A percentile compares a stretch with the other conserved stretches of the same genome.
phyloP scores from a whole-genome alignment of 2,888 invertebrate species.

The Plagodis pulveraria region DNA sequence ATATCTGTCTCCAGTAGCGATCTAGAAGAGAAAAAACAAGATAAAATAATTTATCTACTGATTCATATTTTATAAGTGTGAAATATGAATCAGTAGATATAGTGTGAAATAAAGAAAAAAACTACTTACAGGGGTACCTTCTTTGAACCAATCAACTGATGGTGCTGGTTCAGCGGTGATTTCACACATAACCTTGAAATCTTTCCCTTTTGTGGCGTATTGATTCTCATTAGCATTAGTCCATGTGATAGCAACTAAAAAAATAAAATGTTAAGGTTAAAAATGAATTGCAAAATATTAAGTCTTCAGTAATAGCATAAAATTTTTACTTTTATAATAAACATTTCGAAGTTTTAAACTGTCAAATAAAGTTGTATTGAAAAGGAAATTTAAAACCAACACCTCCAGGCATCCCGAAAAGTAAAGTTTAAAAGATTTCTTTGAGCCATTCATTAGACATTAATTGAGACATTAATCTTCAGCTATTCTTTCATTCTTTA shows the following conservation, averaged over 20 bases:
- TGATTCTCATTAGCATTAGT: conserved; percentile 94
- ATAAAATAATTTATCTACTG: neutral
- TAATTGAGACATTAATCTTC: no score
- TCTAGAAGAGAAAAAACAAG: conserved; percentile 61
- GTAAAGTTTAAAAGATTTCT: no score
- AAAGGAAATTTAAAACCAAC: no score
- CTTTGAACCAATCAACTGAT: conserved; percentile 93
- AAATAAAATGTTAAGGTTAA: conserved; percentile 7
- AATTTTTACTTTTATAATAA: no score
- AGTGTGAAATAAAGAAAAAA: no score
- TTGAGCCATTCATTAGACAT: no score
- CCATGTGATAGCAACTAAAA: conserved; percentile 93
- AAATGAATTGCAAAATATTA: neutral
- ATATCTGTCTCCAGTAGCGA: conserved; percentile 89
- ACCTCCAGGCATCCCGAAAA: no score
- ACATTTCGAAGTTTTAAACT: no score
- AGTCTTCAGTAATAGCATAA: neutral
- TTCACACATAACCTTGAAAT: conserved; percentile 92
- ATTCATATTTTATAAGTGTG: neutral
- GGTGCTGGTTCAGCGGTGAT: conserved; percentile 94
- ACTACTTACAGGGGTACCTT: conserved; percentile 86
- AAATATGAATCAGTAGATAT: no score
- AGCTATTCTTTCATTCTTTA: no score
- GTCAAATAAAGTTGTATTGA: no score
- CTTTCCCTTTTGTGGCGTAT: conserved; percentile 90